phyloP scores from a whole-genome alignment of 2,113 vertebrate genomes.

The Cepphus grylle region DNA sequence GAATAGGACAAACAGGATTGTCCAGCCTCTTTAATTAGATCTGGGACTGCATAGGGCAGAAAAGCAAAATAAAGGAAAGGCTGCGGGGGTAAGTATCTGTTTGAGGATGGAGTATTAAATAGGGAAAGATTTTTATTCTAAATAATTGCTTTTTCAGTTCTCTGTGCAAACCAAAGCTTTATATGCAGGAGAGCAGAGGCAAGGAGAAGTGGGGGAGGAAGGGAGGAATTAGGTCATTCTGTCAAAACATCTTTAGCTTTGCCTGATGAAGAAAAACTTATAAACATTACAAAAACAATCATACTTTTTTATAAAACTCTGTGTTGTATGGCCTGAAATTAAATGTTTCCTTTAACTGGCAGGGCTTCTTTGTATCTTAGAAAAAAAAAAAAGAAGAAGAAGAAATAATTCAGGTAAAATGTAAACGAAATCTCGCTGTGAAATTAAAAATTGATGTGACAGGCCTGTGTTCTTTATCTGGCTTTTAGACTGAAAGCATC shows the following conservation, averaged over 20 bases:
- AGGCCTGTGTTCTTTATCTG: neutral
- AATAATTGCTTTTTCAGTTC: neutral
- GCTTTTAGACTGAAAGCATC: neutral
- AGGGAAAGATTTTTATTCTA: neutral
- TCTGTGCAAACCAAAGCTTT: neutral
- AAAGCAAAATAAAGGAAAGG: neutral
- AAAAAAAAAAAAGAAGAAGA: too few relatives aligned
- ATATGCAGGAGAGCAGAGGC: neutral
- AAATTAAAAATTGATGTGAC: neutral
- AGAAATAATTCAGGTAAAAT: neutral
- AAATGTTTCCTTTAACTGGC: neutral
- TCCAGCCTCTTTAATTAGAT: neutral
- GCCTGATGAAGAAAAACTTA: neutral
- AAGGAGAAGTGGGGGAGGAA: neutral
- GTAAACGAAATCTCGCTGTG: neutral
- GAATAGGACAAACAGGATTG: neutral
- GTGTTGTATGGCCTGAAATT: neutral
- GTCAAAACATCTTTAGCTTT: conserved; percentile 16
- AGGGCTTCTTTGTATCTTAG: neutral
- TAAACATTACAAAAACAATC: neutral
- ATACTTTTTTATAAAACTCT: neutral
- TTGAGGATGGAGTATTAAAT: neutral
- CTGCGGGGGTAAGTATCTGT: neutral
- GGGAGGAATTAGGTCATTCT: conserved; percentile 11
- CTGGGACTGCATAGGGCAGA: neutral